phyloP scores from a whole-genome alignment of 2,888 invertebrate species.

The Pomacea canaliculata region DNA sequence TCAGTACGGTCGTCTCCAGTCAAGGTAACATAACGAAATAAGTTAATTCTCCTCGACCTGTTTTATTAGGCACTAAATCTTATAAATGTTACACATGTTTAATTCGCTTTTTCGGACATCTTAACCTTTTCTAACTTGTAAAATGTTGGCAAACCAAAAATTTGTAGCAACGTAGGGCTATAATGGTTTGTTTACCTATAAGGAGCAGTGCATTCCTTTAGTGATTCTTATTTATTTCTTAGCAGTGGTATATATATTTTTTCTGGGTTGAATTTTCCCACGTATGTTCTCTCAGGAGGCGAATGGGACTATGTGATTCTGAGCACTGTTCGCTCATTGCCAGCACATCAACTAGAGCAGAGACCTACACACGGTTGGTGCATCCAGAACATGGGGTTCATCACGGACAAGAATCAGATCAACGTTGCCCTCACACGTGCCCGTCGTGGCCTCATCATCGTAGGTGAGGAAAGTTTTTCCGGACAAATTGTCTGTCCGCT shows the following conservation, averaged over 20 bases:
- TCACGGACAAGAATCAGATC: slow-evolving; percentile 61
- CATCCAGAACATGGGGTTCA: slow-evolving; percentile 61
- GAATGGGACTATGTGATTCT: slow-evolving; percentile 65
- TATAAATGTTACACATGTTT: background rate
- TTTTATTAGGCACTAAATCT: background rate
- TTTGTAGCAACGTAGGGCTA: background rate
- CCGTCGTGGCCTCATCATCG: slow-evolving; percentile 59
- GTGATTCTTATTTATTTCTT: no score
- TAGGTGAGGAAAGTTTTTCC: slow-evolving; percentile 44
- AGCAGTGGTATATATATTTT: no score
- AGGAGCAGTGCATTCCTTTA: no score
- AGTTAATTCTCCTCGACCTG: background rate
- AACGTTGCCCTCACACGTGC: slow-evolving; percentile 66
- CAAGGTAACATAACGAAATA: slow-evolving; percentile 4
- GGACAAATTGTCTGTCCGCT: no score
- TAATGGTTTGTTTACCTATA: background rate
- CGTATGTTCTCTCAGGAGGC: slow-evolving; percentile 43
- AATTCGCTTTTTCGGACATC: no score
- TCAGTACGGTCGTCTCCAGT: slow-evolving; percentile 16
- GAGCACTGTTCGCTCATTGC: slow-evolving; percentile 60
- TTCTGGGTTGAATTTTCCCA: no score
- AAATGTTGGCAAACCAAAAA: background rate
- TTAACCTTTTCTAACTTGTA: no score
- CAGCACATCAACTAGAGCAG: slow-evolving; percentile 53
- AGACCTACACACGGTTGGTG: slow-evolving; percentile 60